Evolutionary conservation across 2,797 vertebrate species (phyloP), one percentile per base, ranked within the genome.

Genomic region (Fringilla coelebs): DNA sequence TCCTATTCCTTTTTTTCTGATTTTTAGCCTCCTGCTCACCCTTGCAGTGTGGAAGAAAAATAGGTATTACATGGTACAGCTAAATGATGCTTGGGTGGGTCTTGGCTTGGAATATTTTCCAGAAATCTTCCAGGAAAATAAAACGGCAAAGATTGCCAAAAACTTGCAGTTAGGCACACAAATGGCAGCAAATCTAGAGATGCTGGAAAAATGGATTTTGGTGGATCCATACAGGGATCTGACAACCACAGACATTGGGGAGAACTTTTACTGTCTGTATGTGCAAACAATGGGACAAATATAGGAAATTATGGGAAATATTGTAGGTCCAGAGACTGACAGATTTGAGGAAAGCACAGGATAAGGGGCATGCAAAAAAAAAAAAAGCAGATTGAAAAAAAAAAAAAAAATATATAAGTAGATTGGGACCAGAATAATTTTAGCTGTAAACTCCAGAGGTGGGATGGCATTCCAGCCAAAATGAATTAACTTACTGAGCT

Each of bases 31-130:
- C 46, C 49, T n/a, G 13, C 25, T 71, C 38, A 67, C 4, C 31
- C 38, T 71, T 55, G 31, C 15, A 76, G 18, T 26, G 8, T 17
- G 46, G 17, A 62, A 67, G 26, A 36, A 54, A 67, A 80, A 21
- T 1, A 45, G 2, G 0, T 66, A 8, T 80, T 68, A 16, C 20
- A 13, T 6, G 11, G 36, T n/a, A 46, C 7, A 26, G 13, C 7
- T n/a, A 13, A 25, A 3, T 31, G 21, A 22, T 63, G 36, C 10
- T 41, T 32, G 7, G 28, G 17, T 60, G 49, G 31, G 32, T 73
- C 54, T 52, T 60, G 57, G 13, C 34, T 93, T 88, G 85, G 81
- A 82, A 52, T 73, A 20, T 43, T 79, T 73, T 26, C 31, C 36
- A 22, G 25, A 58, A 60, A 28, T 41, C 10, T 61, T 46, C 26